Evolutionary conservation across 2,797 vertebrate genomes (phyloP).

Genomic region (Pristis pectinata): DNA sequence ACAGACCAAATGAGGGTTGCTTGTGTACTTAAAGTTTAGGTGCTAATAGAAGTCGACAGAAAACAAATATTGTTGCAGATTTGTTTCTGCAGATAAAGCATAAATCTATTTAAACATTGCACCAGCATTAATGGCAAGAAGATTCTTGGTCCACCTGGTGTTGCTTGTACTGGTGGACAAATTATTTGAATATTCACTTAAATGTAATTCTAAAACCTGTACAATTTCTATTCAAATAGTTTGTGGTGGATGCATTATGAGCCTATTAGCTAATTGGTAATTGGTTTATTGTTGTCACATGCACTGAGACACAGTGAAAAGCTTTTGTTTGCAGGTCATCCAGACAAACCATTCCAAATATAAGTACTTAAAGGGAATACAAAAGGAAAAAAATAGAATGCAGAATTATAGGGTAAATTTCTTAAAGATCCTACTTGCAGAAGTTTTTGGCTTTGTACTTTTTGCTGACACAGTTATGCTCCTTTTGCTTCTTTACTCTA

Average conservation of each 20-base stretch:
- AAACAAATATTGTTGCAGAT: slow-evolving; percentile 12
- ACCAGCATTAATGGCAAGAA: background rate
- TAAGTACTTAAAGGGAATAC: too few species aligned
- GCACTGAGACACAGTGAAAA: too few species aligned
- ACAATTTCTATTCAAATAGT: background rate
- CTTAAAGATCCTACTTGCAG: background rate
- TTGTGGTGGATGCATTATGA: too few species aligned
- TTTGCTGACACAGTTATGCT: background rate
- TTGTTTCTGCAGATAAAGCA: background rate
- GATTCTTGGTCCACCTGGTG: too few species aligned
- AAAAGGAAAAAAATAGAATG: too few species aligned
- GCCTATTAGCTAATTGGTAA: background rate
- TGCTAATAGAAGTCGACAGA: background rate
- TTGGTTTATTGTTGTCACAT: too few species aligned
- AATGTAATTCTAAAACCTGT: background rate
- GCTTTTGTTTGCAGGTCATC: too few species aligned
- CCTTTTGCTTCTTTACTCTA: background rate
- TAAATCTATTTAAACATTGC: background rate
- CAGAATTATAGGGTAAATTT: background rate
- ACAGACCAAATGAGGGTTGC: background rate
- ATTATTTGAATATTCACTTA: background rate
- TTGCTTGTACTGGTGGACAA: background rate
- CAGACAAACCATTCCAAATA: too few species aligned
- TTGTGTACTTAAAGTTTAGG: background rate
- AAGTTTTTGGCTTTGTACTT: background rate